phyloP scores from a whole-genome alignment of 2,888 invertebrate genomes.

The Lucinisca nassula region DNA sequence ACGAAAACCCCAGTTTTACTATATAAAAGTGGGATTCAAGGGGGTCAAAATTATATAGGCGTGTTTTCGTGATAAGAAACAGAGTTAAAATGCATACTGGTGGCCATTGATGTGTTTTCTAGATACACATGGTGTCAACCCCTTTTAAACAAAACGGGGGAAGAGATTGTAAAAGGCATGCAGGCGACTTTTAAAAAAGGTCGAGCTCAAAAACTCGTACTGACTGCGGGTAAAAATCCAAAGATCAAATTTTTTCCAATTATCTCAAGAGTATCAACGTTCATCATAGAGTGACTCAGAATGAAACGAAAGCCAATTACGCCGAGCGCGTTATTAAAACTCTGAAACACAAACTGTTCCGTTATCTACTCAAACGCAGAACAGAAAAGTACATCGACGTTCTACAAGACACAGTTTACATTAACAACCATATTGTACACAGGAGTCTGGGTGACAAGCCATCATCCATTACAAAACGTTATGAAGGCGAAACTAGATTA shows the following conservation, averaged over 20 bases:
- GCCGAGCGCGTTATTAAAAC: no score
- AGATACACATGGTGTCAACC: no score
- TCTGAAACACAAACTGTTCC: conserved; percentile 26
- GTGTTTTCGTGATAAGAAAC: no score
- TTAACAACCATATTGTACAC: conserved; percentile 37
- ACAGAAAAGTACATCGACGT: conserved; percentile 17
- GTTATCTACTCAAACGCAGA: conserved; percentile 25
- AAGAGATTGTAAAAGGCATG: no score
- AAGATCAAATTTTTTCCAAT: conserved; percentile 15
- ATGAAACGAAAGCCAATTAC: no score
- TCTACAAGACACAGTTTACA: conserved; percentile 14
- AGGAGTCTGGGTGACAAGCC: conserved; percentile 41
- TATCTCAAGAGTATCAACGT: conserved; percentile 24
- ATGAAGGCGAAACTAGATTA: conserved; percentile 32
- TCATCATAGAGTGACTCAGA: conserved; percentile 19
- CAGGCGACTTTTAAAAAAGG: background rate
- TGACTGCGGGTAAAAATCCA: conserved; percentile 35
- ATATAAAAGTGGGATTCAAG: no score
- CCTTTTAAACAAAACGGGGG: no score
- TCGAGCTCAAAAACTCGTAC: conserved; percentile 22
- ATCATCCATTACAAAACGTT: background rate
- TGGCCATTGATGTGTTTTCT: background rate
- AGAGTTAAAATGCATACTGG: background rate
- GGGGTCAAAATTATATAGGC: no score
- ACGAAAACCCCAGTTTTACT: no score